A percentile compares a stretch with the other conserved stretches of the same genome.
phyloP scores from a whole-genome alignment of 2,113 vertebrate species.

The Heloderma charlesbogerti region DNA sequence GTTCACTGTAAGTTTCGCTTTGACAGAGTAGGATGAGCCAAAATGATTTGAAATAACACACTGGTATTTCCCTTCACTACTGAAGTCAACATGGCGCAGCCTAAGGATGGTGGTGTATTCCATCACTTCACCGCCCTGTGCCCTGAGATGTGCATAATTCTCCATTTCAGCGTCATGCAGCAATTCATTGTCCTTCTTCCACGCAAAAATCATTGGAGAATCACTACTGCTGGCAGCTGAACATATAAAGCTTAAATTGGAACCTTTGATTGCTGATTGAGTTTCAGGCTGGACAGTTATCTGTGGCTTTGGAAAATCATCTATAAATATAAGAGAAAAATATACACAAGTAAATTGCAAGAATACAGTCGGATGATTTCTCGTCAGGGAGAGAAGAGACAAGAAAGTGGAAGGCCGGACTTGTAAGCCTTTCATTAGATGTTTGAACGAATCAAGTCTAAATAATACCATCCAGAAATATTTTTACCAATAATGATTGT shows the following conservation, averaged over 20 bases:
- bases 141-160: conserved; percentile 91
- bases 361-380: background rate
- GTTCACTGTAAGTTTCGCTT: conserved; percentile 95
- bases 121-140: conserved; percentile 87
- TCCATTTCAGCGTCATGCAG: conserved; percentile 91
- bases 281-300: conserved; percentile 97
- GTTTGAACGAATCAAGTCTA: conserved; percentile 7
- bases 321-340: conserved; percentile 73
- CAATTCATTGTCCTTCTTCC: conserved; percentile 97
- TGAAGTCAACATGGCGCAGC: conserved; percentile 88
- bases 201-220: conserved; percentile 96
- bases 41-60: conserved; percentile 99
- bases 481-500: background rate
- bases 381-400: too few relatives aligned
- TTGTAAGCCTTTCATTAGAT: conserved; percentile 30
- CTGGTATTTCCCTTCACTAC: conserved; percentile 94
- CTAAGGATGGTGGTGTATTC: conserved; percentile 94
- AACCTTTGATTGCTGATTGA: conserved; percentile 90
- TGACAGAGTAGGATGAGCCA: conserved; percentile 94
- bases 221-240: conserved; percentile 97
- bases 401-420: background rate
- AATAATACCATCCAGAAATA: background rate
- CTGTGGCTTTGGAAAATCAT: conserved; percentile 97
- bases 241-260: conserved; percentile 94
- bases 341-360: conserved; percentile 14